Percentiles rank a stretch among this genome's conserved stretches.
These are phyloP conservation scores for Mya arenaria DNA, from an alignment of 1,140 invertebrate species.

Conservation along the genomic window DNA sequence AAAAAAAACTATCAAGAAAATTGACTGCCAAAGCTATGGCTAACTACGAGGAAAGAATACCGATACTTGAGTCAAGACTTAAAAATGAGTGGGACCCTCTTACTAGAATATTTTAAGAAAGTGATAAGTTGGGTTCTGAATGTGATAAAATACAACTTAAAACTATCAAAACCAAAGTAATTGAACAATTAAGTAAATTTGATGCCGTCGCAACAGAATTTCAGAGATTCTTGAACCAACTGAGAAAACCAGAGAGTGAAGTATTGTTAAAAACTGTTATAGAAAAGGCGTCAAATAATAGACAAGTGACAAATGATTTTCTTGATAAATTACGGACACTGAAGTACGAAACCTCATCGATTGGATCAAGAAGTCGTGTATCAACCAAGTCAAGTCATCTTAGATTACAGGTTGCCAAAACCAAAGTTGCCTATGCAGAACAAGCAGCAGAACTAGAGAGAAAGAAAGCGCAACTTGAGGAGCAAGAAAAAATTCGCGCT, in stretches of 20 bases:
- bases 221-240: neutral
- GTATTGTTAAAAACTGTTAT: neutral
- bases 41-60: neutral
- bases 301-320: neutral
- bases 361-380: neutral
- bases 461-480: neutral
- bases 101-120: conserved; percentile 3
- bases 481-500: conserved; percentile 1
- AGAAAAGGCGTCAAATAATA: neutral
- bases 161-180: conserved; percentile 8
- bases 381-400: neutral
- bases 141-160: conserved; percentile 2
- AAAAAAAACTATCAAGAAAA: neutral
- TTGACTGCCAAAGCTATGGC: conserved; percentile 11
- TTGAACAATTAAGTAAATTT: neutral
- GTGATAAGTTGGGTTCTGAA: neutral
- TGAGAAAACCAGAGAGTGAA: neutral
- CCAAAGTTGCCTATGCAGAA: conserved; percentile 4
- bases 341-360: neutral
- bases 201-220: neutral
- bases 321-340: neutral
- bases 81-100: neutral
- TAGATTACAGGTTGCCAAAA: conserved; percentile 26
- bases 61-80: neutral
- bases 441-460: conserved; percentile 14